These are phyloP conservation scores for Procambarus virginalis DNA, from an alignment of 1,140 invertebrate species.

Conservation along the genomic window DNA sequence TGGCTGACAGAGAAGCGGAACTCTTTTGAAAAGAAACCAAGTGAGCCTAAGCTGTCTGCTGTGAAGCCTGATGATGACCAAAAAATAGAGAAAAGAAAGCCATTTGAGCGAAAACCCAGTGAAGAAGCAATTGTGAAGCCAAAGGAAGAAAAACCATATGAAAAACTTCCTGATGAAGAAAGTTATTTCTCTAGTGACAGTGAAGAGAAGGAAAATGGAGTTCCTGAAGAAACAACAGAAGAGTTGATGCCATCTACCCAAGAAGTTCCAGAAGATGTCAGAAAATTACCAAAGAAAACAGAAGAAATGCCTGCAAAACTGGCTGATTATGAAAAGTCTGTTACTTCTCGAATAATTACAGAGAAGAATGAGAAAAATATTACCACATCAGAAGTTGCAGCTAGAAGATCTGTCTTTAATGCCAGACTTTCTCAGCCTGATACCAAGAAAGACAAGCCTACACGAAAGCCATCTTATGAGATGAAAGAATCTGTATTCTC, in stretches of 20 bases:
- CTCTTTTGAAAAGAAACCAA: slow-evolving; percentile 51
- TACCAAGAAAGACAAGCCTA: slow-evolving; percentile 48
- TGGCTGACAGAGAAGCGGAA: slow-evolving; percentile 52
- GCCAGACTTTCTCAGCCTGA: slow-evolving; percentile 3
- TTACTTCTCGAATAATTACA: slow-evolving; percentile 13
- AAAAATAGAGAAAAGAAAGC: slow-evolving; percentile 23
- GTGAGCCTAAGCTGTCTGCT: slow-evolving; percentile 11
- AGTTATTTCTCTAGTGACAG: neutral
- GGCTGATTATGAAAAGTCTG: slow-evolving; percentile 14
- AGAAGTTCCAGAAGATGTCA: slow-evolving; percentile 2
- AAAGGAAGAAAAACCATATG: neutral
- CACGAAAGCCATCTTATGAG: slow-evolving; percentile 51
- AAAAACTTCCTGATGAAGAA: neutral
- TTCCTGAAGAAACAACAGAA: neutral
- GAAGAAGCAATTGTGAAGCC: slow-evolving; percentile 25
- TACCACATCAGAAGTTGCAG: slow-evolving; percentile 31
- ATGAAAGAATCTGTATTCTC: slow-evolving; percentile 61
- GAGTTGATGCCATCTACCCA: neutral
- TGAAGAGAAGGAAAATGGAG: slow-evolving; percentile 10
- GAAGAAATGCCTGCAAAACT: slow-evolving; percentile 24
- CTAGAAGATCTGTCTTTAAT: slow-evolving; percentile 42
- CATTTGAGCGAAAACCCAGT: slow-evolving; percentile 52
- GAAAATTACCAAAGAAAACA: slow-evolving; percentile 18
- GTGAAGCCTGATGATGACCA: slow-evolving; percentile 8
- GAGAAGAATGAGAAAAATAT: slow-evolving; percentile 33